Evolutionary conservation across 1,140 invertebrate genomes (phyloP).

Genomic region (Agrypnia vestita): DNA sequence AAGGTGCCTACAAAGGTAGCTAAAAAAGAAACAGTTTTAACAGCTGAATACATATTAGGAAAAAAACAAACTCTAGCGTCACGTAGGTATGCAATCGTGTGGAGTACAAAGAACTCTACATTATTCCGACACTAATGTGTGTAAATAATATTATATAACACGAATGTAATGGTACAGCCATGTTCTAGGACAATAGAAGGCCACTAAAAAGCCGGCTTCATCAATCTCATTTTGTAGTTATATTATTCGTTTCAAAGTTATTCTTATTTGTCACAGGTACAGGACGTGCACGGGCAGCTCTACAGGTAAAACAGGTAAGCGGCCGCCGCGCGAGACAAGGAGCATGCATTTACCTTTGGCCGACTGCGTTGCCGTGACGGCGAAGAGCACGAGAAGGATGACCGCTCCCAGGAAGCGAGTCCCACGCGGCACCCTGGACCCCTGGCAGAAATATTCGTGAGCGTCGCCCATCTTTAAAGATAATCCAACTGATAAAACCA

Average conservation of each 20-base stretch:
- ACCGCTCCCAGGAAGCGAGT: not conserved
- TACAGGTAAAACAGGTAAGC: constrained; percentile 18
- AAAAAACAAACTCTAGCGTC: not conserved
- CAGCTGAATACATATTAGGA: constrained; percentile 5
- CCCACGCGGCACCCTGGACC: constrained; percentile 14
- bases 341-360: constrained; percentile 29
- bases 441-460: not conserved
- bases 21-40: not conserved
- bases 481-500: constrained; percentile 41
- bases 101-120: too few species aligned
- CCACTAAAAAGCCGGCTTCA: too few species aligned
- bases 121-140: too few species aligned
- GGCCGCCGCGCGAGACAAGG: not conserved
- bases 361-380: constrained; percentile 7
- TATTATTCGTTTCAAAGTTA: too few species aligned
- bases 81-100: not conserved
- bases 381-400: not conserved
- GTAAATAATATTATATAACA: too few species aligned
- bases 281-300: not conserved
- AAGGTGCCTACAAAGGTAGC: not conserved
- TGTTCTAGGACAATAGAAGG: too few species aligned
- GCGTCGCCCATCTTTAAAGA: constrained; percentile 35
- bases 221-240: too few species aligned
- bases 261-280: too few species aligned
- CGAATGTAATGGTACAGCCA: too few species aligned